phyloP scores from a whole-genome alignment of 2,888 invertebrate genomes.

The Ephialtes manifestator region DNA sequence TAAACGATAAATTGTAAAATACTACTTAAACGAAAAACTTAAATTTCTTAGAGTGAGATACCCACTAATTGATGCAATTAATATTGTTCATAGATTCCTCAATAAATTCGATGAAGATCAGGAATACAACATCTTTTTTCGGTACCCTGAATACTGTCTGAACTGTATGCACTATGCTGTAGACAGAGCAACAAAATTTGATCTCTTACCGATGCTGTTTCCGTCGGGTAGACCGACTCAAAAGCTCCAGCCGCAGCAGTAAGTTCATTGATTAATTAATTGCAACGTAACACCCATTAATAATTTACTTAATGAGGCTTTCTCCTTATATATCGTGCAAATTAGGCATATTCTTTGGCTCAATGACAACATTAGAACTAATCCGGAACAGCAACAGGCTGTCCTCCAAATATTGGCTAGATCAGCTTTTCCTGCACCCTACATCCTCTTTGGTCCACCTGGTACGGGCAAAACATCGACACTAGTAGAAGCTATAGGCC shows the following conservation, averaged over 20 bases:
- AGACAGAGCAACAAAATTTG: slow-evolving; percentile 49
- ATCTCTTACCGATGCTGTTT: slow-evolving; percentile 71
- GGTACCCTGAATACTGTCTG: slow-evolving; percentile 60
- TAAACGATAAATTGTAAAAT: too few relatives aligned
- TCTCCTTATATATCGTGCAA: not conserved
- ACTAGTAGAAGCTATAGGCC: slow-evolving; percentile 90
- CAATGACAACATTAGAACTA: slow-evolving; percentile 86
- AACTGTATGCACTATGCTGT: slow-evolving; percentile 74
- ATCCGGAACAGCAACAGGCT: slow-evolving; percentile 89
- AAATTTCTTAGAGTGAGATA: not conserved
- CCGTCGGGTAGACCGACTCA: slow-evolving; percentile 62
- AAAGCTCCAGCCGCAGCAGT: slow-evolving; percentile 53
- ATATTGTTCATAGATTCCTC: slow-evolving; percentile 50
- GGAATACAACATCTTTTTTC: slow-evolving; percentile 70
- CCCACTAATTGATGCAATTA: not conserved
- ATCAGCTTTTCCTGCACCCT: slow-evolving; percentile 90
- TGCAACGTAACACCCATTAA: not conserved
- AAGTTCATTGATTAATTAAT: slow-evolving; percentile 22
- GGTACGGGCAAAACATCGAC: slow-evolving; percentile 93
- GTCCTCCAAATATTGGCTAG: slow-evolving; percentile 90
- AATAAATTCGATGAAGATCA: slow-evolving; percentile 15
- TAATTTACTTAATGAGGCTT: not conserved
- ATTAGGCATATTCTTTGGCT: slow-evolving; percentile 74
- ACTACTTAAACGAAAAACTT: too few relatives aligned
- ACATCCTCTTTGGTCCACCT: slow-evolving; percentile 95